Base-by-base conservation (phyloP, 2,888 invertebrate genomes). In the Lasioglossum morio region DNA sequence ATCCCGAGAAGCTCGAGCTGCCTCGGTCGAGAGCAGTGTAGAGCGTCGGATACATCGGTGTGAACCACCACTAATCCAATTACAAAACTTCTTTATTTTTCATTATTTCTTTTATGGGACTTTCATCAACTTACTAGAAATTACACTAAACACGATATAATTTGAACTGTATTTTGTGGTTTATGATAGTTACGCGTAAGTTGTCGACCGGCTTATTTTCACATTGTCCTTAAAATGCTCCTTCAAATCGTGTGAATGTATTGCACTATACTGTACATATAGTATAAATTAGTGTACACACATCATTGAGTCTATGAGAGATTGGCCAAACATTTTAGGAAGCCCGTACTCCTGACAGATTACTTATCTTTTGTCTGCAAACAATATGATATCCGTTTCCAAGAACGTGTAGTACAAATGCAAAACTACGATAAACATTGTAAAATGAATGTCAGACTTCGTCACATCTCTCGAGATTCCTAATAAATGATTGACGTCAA, bases 311-410 rank as follows among this genome's bases (percentile, higher is more conserved):
- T 1, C 16, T 16, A 16, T 8, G 63, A 16, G 37, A 66, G 66
- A 37, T 34, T 69, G 23, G 2, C 8, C 10, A 37, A 69, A 23
- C 69, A 37, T 37, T 37, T 69, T 69, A 69, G 37, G 19, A 69
- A 37, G 69, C 34, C 10, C 12, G 34, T 23, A 37, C 37, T 37
- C 37, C 69, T 69, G 37, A 37, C 23, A 37, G 37, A 69, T 70
- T n/a, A 4, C 70, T 70, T 70, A 70, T 70, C 70, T 70, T n/a
- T 16, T 40, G 70, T 14, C 40, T n/a, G 37, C n/a, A 70, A 40
- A 40, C 40, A 37, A n/a, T 40, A n/a, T 4, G 37, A n/a, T 70
- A 23, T 70, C 70, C n/a, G n/a, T 5, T 70, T 70, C 70, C 40
- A 5, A 70, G 70, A 70, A 70, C 40, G 5, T 70, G n/a, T 40